Evolutionary conservation across 2,797 vertebrate genomes (phyloP).

Genomic region (Lophotriccus pileatus): DNA sequence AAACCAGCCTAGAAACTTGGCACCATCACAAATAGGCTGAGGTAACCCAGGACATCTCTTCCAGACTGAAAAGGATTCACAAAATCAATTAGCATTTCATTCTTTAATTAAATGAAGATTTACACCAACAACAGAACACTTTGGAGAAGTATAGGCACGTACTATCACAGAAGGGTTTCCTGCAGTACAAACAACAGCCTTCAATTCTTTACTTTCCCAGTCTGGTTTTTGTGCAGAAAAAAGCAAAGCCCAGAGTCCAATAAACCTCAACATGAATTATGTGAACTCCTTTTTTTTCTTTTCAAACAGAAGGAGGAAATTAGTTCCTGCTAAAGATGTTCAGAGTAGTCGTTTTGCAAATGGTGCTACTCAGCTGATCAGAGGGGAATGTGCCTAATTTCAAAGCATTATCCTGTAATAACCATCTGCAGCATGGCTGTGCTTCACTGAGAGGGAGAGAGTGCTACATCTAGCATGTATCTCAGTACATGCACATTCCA

Average conservation of each 20-base stretch:
- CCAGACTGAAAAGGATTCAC: not conserved
- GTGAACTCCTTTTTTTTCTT: not conserved
- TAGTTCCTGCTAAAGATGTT: not conserved
- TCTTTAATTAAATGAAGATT: conserved; percentile 46
- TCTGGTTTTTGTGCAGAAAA: not conserved
- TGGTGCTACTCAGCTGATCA: not conserved
- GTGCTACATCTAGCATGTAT: not conserved
- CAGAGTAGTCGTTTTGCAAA: not conserved
- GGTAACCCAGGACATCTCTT: not conserved
- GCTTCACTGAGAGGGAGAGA: not conserved
- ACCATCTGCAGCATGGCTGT: not conserved
- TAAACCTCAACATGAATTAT: not conserved
- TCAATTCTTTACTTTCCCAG: not conserved
- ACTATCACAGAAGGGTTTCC: not conserved
- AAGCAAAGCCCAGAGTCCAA: not conserved
- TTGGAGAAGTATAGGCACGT: not conserved
- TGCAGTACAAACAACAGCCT: not conserved
- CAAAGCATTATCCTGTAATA: not conserved
- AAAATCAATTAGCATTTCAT: not conserved
- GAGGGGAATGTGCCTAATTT: conserved; percentile 15
- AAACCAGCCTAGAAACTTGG: not conserved
- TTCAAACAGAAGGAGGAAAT: not conserved
- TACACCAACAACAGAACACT: not conserved
- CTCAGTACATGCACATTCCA: not conserved
- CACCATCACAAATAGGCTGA: not conserved